Conservation (phyloP, 1,140 invertebrate species). For the Elymnias hypermnestra region DNA sequence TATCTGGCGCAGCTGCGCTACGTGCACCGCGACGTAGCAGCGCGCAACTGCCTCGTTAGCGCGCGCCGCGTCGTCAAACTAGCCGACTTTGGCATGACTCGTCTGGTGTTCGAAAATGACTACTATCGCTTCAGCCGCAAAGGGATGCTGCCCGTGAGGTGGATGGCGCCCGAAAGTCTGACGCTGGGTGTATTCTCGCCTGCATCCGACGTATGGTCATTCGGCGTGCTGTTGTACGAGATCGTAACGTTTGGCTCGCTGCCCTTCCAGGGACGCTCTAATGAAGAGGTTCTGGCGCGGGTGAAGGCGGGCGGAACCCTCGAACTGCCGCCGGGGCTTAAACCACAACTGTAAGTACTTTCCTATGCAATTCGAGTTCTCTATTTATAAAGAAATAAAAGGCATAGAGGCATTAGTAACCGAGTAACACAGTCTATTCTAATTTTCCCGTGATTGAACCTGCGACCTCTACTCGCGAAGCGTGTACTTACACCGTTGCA, state of each 20-base stretch:
- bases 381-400: too few relatives aligned
- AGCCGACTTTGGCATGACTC: constrained; percentile 95
- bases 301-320: constrained; percentile 86
- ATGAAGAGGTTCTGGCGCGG: constrained; percentile 88
- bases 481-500: too few relatives aligned
- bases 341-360: constrained; percentile 86
- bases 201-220: constrained; percentile 91
- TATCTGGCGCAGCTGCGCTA: constrained; percentile 88
- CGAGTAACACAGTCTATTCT: too few relatives aligned
- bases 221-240: constrained; percentile 89
- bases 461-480: too few relatives aligned
- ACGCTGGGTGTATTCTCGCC: constrained; percentile 89
- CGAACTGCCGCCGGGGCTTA: constrained; percentile 83
- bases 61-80: constrained; percentile 89
- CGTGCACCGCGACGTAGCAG: constrained; percentile 92
- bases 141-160: constrained; percentile 92
- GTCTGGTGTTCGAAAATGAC: constrained; percentile 91
- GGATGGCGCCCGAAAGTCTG: constrained; percentile 94
- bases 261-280: constrained; percentile 90
- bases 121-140: constrained; percentile 92
- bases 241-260: constrained; percentile 92
- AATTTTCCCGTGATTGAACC: too few relatives aligned
- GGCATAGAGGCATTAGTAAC: too few relatives aligned
- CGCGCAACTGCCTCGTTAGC: constrained; percentile 92
- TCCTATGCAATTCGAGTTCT: too few relatives aligned